phyloP scores from a whole-genome alignment of 2,888 invertebrate species.

The Galerucella nymphaeae region DNA sequence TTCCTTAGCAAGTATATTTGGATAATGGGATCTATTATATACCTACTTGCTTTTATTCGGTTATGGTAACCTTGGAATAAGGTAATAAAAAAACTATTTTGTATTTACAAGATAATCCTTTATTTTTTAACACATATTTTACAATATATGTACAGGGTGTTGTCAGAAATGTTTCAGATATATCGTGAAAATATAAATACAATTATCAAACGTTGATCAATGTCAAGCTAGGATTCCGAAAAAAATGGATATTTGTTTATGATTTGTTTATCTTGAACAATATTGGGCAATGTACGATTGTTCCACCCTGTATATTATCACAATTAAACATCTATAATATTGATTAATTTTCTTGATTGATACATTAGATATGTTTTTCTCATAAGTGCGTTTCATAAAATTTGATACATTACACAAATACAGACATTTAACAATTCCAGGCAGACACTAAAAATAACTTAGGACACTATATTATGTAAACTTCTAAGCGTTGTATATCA shows the following conservation, averaged over 20 bases:
- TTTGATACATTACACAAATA: slow-evolving; percentile 8
- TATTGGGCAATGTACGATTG: not conserved
- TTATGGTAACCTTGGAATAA: no score
- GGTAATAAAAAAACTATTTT: not conserved
- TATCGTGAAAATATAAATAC: not conserved
- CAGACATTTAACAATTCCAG: slow-evolving; percentile 22
- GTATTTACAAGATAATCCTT: slow-evolving; percentile 18
- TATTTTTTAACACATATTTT: slow-evolving; percentile 18
- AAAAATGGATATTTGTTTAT: not conserved
- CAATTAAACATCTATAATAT: slow-evolving; percentile 22
- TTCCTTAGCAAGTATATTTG: no score
- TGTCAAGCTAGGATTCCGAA: not conserved
- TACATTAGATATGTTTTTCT: slow-evolving; percentile 42
- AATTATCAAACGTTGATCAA: not conserved
- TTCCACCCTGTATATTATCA: slow-evolving; percentile 20
- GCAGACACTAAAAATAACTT: slow-evolving; percentile 19
- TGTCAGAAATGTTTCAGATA: not conserved
- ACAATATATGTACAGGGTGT: slow-evolving; percentile 14
- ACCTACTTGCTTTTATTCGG: no score
- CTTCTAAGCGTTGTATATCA: slow-evolving; percentile 49
- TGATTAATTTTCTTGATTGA: slow-evolving; percentile 10
- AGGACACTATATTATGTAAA: slow-evolving; percentile 4
- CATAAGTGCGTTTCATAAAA: slow-evolving; percentile 34
- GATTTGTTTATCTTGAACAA: not conserved
- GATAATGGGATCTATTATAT: no score